Conservation (phyloP, 2,113 vertebrate species). For the Leptosomus discolor region DNA sequence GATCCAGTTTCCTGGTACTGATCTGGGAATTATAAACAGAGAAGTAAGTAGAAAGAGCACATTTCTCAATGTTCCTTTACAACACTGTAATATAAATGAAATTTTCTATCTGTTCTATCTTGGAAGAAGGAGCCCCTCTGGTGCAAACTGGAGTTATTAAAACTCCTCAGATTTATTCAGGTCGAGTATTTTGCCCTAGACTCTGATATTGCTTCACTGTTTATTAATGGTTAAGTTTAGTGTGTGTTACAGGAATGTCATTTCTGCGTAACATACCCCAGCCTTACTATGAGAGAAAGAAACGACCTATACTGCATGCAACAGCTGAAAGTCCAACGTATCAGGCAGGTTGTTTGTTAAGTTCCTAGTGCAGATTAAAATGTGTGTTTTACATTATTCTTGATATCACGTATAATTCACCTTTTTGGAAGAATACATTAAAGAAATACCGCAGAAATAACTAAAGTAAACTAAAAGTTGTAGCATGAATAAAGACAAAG, state of each 20-base stretch:
- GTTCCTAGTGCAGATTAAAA: neutral
- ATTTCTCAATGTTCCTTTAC: neutral
- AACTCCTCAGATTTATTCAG: neutral
- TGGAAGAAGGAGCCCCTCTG: neutral
- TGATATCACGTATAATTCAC: neutral
- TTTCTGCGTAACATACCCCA: neutral
- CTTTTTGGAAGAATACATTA: neutral
- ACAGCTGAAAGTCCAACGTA: neutral
- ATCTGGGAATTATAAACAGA: neutral
- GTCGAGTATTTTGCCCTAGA: neutral
- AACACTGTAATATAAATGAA: neutral
- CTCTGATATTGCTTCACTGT: neutral
- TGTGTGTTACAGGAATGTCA: neutral
- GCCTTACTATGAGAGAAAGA: neutral
- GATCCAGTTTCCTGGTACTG: neutral
- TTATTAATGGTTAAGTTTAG: neutral
- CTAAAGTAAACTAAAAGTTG: neutral
- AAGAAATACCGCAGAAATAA: neutral
- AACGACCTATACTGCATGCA: neutral
- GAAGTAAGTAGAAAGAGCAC: neutral
- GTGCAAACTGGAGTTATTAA: neutral
- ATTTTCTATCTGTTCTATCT: neutral
- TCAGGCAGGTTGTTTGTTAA: neutral
- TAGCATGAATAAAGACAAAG: neutral
- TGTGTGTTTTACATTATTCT: neutral